Conservation (phyloP, 2,113 vertebrate genomes). For the Rhinopomastus cyanomelas region DNA sequence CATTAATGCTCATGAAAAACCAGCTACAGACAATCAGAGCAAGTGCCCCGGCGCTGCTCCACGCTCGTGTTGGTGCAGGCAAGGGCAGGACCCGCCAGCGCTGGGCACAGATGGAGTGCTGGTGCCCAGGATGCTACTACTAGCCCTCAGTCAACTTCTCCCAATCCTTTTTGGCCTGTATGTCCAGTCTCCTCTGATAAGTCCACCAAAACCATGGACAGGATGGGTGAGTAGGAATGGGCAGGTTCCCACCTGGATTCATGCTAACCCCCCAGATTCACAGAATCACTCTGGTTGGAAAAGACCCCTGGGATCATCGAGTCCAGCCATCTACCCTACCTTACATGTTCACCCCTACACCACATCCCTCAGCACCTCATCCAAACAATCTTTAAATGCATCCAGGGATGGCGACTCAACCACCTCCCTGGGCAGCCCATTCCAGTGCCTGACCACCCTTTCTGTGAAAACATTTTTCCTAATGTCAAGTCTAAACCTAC, state of each 20-base stretch:
- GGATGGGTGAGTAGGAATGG: not conserved
- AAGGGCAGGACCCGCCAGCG: not conserved
- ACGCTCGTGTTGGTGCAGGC: rapidly evolving
- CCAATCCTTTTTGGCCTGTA: not conserved
- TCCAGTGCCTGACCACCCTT: no score
- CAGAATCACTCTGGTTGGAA: no score
- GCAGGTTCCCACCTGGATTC: not conserved
- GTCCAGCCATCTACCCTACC: no score
- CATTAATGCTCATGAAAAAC: not conserved
- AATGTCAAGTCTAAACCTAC: no score
- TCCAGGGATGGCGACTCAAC: no score
- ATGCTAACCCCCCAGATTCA: no score
- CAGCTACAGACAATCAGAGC: not conserved
- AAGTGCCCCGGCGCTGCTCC: not conserved
- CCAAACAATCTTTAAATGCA: no score
- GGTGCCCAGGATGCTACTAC: not conserved
- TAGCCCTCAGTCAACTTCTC: not conserved
- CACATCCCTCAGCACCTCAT: no score
- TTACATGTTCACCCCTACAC: no score
- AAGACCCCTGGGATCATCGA: no score
- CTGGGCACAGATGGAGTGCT: not conserved
- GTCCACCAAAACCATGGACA: not conserved
- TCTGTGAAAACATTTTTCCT: no score
- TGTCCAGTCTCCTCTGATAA: not conserved
- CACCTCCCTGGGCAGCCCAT: no score